Conservation (phyloP, 2,113 vertebrate species). For the Heliornis fulica region DNA sequence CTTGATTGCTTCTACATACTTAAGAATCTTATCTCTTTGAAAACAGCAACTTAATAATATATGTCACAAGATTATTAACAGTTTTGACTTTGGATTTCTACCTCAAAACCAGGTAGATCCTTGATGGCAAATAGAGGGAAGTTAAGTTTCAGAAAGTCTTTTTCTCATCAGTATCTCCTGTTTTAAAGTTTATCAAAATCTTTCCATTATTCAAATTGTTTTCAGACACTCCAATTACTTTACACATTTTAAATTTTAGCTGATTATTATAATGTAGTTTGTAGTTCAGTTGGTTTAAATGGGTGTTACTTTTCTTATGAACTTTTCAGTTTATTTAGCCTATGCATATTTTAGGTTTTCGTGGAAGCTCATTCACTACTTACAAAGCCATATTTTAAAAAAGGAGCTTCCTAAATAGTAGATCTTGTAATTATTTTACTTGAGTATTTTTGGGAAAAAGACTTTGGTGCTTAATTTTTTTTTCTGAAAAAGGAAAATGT, state of each 20-base stretch:
- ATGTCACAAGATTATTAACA: neutral
- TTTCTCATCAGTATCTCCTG: neutral
- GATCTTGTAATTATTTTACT: neutral
- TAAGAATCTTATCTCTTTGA: neutral
- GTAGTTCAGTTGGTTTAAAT: conserved; percentile 50
- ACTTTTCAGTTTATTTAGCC: conserved; percentile 66
- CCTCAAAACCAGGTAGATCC: neutral
- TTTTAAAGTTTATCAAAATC: neutral
- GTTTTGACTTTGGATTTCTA: neutral
- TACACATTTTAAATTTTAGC: neutral
- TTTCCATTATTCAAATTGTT: neutral
- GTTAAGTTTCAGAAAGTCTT: neutral
- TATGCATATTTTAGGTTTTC: conserved; percentile 67
- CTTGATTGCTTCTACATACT: neutral
- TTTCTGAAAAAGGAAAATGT: too few species aligned
- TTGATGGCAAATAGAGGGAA: neutral
- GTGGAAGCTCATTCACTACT: conserved; percentile 67
- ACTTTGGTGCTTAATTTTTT: neutral
- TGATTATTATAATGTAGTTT: neutral
- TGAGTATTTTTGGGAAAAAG: neutral
- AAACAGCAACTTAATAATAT: neutral
- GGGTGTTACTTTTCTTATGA: conserved; percentile 62
- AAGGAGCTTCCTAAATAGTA: conserved; percentile 9
- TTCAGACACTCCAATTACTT: neutral
- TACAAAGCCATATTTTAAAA: conserved; percentile 73